phyloP scores from a whole-genome alignment of 2,113 vertebrate genomes.

The Cichladusa arquata region DNA sequence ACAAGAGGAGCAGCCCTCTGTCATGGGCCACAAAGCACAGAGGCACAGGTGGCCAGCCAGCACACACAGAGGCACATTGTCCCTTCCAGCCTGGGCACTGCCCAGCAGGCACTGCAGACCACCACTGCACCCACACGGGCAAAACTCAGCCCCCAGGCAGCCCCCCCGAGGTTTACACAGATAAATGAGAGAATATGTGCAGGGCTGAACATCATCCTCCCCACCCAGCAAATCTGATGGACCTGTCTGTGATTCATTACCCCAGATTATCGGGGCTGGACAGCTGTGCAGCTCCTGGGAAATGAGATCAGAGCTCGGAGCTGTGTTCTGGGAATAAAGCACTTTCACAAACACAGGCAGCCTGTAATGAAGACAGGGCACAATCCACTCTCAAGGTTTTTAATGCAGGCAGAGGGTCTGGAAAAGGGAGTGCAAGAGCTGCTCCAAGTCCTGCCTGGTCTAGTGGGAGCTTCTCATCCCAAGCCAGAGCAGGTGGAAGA shows the following conservation, averaged over 20 bases:
- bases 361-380: not conserved
- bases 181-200: conserved; percentile 19
- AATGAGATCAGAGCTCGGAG: conserved; percentile 33
- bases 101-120: rapidly evolving
- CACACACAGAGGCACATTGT: not conserved
- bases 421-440: not conserved
- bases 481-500: not conserved
- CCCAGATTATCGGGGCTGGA: conserved; percentile 9
- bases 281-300: conserved; percentile 51
- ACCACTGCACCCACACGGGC: rapidly evolving
- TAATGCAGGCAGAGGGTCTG: not conserved
- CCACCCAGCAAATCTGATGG: conserved; percentile 51
- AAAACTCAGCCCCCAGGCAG: not conserved
- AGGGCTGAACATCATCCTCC: conserved; percentile 13
- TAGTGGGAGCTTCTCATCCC: not conserved
- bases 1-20: not conserved
- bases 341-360: not conserved
- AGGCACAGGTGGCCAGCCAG: not conserved
- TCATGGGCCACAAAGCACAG: rapidly evolving
- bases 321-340: not conserved
- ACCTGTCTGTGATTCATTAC: conserved; percentile 54
- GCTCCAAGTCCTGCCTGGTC: not conserved
- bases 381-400: not conserved
- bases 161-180: not conserved
- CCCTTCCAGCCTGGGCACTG: rapidly evolving